Conservation (phyloP, 2,888 invertebrate genomes). For the Deilephila porcellus region DNA sequence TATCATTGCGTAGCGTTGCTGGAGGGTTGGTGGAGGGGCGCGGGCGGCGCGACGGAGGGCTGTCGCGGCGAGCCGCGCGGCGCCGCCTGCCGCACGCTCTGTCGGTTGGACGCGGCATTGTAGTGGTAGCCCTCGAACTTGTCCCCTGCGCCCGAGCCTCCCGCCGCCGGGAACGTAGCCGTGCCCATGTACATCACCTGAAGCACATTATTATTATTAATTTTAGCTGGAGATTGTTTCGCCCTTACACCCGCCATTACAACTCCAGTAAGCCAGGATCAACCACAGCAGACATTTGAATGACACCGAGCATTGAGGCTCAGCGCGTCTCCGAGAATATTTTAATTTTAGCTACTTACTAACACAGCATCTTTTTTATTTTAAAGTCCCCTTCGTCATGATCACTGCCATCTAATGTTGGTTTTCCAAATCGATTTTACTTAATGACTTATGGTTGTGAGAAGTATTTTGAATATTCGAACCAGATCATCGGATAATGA, state of each 20-base stretch:
- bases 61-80: slow-evolving; percentile 56
- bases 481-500: no score
- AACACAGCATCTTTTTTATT: no score
- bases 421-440: no score
- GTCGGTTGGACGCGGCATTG: slow-evolving; percentile 77
- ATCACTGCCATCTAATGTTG: no score
- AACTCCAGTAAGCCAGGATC: no score
- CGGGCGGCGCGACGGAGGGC: slow-evolving; percentile 51
- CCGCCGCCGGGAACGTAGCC: slow-evolving; percentile 68
- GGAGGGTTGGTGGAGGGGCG: slow-evolving; percentile 52
- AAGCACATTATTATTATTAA: background rate
- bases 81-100: slow-evolving; percentile 69
- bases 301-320: no score
- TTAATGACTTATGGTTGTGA: no score
- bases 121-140: slow-evolving; percentile 81
- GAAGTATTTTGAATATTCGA: no score
- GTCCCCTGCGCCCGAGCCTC: slow-evolving; percentile 52
- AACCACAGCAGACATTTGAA: no score
- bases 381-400: no score
- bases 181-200: slow-evolving; percentile 82
- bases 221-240: background rate
- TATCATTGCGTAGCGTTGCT: slow-evolving; percentile 61
- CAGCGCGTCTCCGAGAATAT: no score
- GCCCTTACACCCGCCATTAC: background rate
- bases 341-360: no score